Conservation (phyloP, 2,888 invertebrate genomes). For the Beris chalybata region DNA sequence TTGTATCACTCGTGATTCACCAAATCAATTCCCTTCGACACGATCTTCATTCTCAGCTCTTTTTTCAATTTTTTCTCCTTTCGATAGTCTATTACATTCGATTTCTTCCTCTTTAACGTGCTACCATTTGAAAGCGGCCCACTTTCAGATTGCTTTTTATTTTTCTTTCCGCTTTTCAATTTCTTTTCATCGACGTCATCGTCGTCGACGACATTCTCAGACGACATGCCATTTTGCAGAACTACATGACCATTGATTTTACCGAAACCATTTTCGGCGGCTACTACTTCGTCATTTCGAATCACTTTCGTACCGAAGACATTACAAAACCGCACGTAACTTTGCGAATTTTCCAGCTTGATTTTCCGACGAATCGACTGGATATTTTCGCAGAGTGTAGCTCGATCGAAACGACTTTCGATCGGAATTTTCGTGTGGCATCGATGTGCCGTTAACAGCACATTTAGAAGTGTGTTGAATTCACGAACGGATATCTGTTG, state of each 20-base stretch:
- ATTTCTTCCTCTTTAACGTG: constrained; percentile 30
- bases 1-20: neutral
- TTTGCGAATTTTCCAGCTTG: constrained; percentile 42
- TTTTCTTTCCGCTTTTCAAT: constrained; percentile 1
- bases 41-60: constrained; percentile 45
- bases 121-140: constrained; percentile 5
- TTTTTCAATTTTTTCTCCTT: constrained; percentile 48
- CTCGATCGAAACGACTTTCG: constrained; percentile 33
- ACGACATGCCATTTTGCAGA: constrained; percentile 28
- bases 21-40: constrained; percentile 43
- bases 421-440: constrained; percentile 40
- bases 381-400: constrained; percentile 36
- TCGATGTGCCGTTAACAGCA: constrained; percentile 42
- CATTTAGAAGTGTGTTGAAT: constrained; percentile 44
- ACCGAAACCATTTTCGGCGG: constrained; percentile 32
- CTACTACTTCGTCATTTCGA: constrained; percentile 37
- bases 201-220: constrained; percentile 3
- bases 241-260: constrained; percentile 13
- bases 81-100: constrained; percentile 34
- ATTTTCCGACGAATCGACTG: constrained; percentile 44
- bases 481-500: constrained; percentile 44
- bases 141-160: constrained; percentile 7
- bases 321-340: constrained; percentile 45
- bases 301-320: constrained; percentile 42
- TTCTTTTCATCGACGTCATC: constrained; percentile 27